Percentiles rank a stretch among this genome's conserved stretches.
Conservation (phyloP, 2,113 vertebrate genomes). For the Clarias magur region DNA sequence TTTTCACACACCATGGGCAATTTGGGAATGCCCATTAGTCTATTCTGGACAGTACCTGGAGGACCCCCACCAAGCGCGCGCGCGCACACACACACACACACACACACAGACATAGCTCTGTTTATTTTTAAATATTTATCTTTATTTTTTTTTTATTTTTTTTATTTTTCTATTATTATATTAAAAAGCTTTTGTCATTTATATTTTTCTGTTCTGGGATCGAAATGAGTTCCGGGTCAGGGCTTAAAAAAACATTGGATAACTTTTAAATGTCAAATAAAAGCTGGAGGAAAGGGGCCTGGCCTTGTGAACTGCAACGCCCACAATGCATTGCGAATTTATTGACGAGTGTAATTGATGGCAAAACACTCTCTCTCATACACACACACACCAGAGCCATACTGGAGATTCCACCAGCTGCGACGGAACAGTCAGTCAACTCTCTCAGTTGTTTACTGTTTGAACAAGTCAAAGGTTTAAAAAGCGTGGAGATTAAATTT, state of each 20-base stretch:
- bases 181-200: neutral
- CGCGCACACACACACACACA: neutral
- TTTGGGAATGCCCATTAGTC: too few species aligned
- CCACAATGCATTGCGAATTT: slow-evolving; percentile 40
- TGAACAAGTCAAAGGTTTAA: neutral
- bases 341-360: slow-evolving; percentile 41
- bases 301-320: slow-evolving; percentile 30
- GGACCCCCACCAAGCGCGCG: too few species aligned
- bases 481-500: neutral
- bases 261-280: neutral
- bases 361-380: slow-evolving; percentile 11
- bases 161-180: too few species aligned
- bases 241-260: neutral
- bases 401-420: slow-evolving; percentile 23
- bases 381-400: slow-evolving; percentile 16
- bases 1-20: too few species aligned
- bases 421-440: slow-evolving; percentile 34
- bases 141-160: too few species aligned
- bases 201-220: neutral
- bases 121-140: too few species aligned
- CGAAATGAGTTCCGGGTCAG: neutral
- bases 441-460: slow-evolving; percentile 23
- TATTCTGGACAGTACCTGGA: too few species aligned
- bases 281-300: neutral
- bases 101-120: neutral